phyloP scores from a whole-genome alignment of 2,888 invertebrate species.

The Pycnomerus fuliginosus region DNA sequence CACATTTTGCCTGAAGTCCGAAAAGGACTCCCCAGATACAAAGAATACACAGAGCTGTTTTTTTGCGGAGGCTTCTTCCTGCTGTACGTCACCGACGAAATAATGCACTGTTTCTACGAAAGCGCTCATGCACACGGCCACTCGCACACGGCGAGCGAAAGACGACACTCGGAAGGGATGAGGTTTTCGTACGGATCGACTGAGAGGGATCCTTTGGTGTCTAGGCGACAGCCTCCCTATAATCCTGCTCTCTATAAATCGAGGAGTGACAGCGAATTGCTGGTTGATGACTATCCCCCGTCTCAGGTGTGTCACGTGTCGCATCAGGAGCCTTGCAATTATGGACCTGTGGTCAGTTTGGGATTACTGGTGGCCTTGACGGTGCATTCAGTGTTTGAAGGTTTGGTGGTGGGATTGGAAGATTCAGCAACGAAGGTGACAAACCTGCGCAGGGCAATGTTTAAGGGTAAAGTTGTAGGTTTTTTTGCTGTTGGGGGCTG shows the following conservation, averaged over 20 bases:
- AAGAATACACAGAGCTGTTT: slow-evolving; percentile 62
- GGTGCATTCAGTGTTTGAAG: slow-evolving; percentile 77
- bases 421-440: slow-evolving; percentile 61
- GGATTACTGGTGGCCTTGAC: slow-evolving; percentile 73
- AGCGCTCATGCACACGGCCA: slow-evolving; percentile 28
- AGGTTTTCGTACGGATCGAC: slow-evolving; percentile 22
- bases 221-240: slow-evolving; percentile 30
- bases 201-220: slow-evolving; percentile 20
- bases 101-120: slow-evolving; percentile 64
- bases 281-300: slow-evolving; percentile 32
- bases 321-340: slow-evolving; percentile 65
- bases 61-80: slow-evolving; percentile 70
- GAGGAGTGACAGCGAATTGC: slow-evolving; percentile 25
- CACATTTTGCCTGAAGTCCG: slow-evolving; percentile 83
- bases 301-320: slow-evolving; percentile 64
- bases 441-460: no score
- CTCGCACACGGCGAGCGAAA: background rate
- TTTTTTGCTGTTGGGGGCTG: slow-evolving; percentile 61
- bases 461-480: slow-evolving; percentile 37
- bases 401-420: slow-evolving; percentile 79
- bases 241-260: slow-evolving; percentile 34
- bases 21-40: slow-evolving; percentile 51
- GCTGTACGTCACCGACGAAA: slow-evolving; percentile 71
- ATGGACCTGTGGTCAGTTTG: slow-evolving; percentile 62
- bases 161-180: slow-evolving; percentile 1